Base-by-base conservation (phyloP, 1,140 invertebrate species). In the Thaumetopoea pityocampa region DNA sequence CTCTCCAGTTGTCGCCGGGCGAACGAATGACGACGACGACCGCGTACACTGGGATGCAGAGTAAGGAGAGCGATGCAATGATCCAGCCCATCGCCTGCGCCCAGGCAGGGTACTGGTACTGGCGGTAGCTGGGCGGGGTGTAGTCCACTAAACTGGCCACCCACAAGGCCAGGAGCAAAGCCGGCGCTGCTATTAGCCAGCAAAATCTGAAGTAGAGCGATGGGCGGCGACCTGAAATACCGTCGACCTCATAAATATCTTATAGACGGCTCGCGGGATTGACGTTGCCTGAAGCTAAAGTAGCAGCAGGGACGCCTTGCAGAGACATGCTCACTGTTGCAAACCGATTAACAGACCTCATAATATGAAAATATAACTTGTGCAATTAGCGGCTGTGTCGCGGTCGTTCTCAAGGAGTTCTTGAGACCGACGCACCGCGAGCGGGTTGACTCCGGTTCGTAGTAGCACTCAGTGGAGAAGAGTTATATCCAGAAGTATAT, bases 111-210 rank as follows among this genome's bases (percentile, higher is more conserved):
- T 95, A 97, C 10, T 86, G 80, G 58, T 96, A 95, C 10, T 88
- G 84, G 4, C 91, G 91, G 66, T 96, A 94, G 26, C 90, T 92
- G 1, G 94, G 93, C 12, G 92, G 89, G 57, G 92, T 90, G 72
- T 96, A 96, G 78, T 96, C 94, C 17, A 96, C 91, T 57, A 96
- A 86, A 59, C 93, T 94, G 56, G 95, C 93, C 15, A 96, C 89
- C 94, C 94, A 96, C 8, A 97, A 89, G 28, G 91, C 90, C 89
- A 96, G 88, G 41, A 97, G 91, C 9, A 96, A 80, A 8, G 93
- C 80, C 9, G 96, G 95, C 7, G 94, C 89, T 0, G 93, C 88
- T 30, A 94, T 81, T 7, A 93, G 87, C 95, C 95, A 97, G 67
- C 95, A 96, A 46, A 92, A 90, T 45, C 91, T 89, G 61, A 96